A percentile compares a stretch with the other conserved stretches of the same genome.
Conservation (phyloP, 1,140 invertebrate species). For the Dendrolimus kikuchii region DNA sequence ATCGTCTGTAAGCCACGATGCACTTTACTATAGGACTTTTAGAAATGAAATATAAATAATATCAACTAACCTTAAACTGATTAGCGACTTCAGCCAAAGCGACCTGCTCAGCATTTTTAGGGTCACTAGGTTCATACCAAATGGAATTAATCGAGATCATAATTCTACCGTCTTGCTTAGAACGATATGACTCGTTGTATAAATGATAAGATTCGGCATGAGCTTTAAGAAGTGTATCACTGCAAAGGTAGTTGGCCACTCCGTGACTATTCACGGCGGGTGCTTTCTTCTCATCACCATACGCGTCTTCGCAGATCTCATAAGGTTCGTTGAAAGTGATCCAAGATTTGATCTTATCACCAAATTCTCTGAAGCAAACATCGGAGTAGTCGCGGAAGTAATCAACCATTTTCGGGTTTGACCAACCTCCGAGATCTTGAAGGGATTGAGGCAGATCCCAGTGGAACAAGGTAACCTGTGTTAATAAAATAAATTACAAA, state of each 20-base stretch:
- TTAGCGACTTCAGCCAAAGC: constrained; percentile 64
- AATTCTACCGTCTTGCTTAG: constrained; percentile 60
- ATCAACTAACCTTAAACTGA: constrained; percentile 63
- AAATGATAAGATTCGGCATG: constrained; percentile 73
- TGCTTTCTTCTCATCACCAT: constrained; percentile 71
- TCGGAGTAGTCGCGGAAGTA: constrained; percentile 72
- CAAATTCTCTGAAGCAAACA: constrained; percentile 71
- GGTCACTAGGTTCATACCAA: constrained; percentile 65
- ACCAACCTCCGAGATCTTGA: constrained; percentile 68
- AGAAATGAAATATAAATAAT: background rate
- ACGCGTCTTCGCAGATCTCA: constrained; percentile 69
- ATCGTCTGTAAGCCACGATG: no score
- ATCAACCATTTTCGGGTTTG: constrained; percentile 68
- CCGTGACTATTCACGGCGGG: constrained; percentile 66
- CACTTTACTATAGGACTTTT: no score
- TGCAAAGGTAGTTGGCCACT: constrained; percentile 73
- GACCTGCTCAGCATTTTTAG: constrained; percentile 51
- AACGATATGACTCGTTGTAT: constrained; percentile 70
- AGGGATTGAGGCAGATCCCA: constrained; percentile 70
- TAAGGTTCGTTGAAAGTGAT: constrained; percentile 75
- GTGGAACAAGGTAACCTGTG: constrained; percentile 67
- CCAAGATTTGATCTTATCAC: constrained; percentile 73
- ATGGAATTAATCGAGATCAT: constrained; percentile 71
- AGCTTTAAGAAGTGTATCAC: constrained; percentile 71
- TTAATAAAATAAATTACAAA: constrained; percentile 8